Evolutionary conservation across 2,113 vertebrate species (phyloP), one percentile per base, ranked within the genome.

Genomic region (Emberiza fucata): DNA sequence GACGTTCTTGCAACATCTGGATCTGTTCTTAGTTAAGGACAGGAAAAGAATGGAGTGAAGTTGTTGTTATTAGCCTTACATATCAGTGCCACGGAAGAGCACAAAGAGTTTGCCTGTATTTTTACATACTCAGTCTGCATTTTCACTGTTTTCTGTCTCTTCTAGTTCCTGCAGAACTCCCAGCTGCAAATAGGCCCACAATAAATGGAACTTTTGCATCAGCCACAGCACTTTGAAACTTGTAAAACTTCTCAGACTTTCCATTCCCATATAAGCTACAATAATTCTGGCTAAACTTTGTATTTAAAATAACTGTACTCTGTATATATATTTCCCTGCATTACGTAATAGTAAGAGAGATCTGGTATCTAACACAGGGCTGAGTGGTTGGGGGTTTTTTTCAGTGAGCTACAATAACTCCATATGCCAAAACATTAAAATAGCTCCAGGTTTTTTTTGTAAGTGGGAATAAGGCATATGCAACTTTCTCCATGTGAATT

Each of bases 21-120:
- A 88, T 96, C 97, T 97, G 97, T 86, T 98, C 93, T 89, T 96
- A 95, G 90, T 97, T 98, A 98, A 98, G 96, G 96, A 97, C 98
- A 98, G 98, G 97, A 98, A 97, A 95, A 96, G 95, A 97, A 88
- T 47, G 81, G 95, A 97, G 92, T 88, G 93, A 97, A 94, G 96
- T 94, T 95, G 48, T 81, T 70, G 89, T 95, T 95, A 94, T 96
- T 97, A 97, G 94, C 95, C 95, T 81, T 96, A 97, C 97, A 97
- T 94, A 97, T 98, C 96, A 97, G 86, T 82, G 91, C 92, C 92
- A 95, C 57, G 76, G 98, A 97, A 98, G 98, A 98, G 98, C 97
- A 97, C 91, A 97, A 96, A 95, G 92, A 76, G 61, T 90, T 40
- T 85, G 85, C 95, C 95, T 96, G 57, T 37, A 50, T 97, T 97